These are phyloP conservation scores for Drosophila nigromelanica DNA, from an alignment of 1,140 invertebrate species.

Conservation along the genomic window DNA sequence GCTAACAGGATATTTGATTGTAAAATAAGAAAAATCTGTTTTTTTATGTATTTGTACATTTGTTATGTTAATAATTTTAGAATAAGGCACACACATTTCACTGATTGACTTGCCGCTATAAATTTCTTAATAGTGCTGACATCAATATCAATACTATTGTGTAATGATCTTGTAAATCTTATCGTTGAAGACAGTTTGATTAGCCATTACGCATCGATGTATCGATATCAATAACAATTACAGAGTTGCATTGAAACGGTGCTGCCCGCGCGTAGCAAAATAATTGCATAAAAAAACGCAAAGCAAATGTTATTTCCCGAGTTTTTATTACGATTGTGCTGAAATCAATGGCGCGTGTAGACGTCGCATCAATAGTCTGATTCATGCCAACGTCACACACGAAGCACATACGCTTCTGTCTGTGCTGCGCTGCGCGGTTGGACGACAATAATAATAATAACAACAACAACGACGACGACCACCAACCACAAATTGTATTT, in stretches of 20 bases:
- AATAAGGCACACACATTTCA: background rate
- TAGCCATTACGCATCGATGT: background rate
- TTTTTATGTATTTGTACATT: too few relatives aligned
- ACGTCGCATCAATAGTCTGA: constrained; percentile 24
- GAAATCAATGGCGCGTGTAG: constrained; percentile 31
- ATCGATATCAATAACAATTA: constrained; percentile 24
- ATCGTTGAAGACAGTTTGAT: too few relatives aligned
- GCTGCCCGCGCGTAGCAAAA: constrained; percentile 35
- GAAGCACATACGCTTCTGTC: background rate
- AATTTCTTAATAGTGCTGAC: background rate
- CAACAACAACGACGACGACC: constrained; percentile 5
- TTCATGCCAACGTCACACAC: constrained; percentile 37
- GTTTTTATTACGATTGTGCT: constrained; percentile 27
- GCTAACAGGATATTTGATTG: too few relatives aligned
- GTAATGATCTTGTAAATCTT: background rate
- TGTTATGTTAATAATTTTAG: too few relatives aligned
- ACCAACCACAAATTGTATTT: constrained; percentile 32
- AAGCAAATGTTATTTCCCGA: constrained; percentile 41
- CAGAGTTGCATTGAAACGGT: constrained; percentile 14
- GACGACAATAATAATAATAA: constrained; percentile 11
- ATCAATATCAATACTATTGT: background rate
- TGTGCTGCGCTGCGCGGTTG: constrained; percentile 23
- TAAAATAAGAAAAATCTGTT: too few relatives aligned
- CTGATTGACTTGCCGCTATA: background rate
- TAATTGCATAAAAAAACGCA: constrained; percentile 41